Evolutionary conservation across 2,888 invertebrate species (phyloP).

Genomic region (Drosophila recens): DNA sequence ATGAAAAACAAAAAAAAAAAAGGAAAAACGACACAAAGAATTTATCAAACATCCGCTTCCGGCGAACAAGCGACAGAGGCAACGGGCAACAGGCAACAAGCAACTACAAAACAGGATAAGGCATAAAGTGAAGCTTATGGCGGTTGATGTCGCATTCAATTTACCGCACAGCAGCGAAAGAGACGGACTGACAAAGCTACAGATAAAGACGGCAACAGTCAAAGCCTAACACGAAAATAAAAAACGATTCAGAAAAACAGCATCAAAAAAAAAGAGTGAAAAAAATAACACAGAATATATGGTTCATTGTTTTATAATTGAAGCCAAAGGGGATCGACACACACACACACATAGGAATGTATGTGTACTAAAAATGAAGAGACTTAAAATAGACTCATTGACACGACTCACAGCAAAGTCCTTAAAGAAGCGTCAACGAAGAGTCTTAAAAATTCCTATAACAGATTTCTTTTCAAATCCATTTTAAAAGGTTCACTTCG

Average conservation of each 20-base stretch:
- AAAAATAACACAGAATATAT: slow-evolving; percentile 12
- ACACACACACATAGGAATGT: background rate
- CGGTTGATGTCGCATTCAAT: slow-evolving; percentile 36
- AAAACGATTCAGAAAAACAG: background rate
- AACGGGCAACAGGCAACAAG: slow-evolving; percentile 13
- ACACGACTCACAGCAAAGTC: slow-evolving; percentile 12
- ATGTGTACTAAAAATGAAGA: background rate
- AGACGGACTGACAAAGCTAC: background rate
- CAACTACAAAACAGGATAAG: slow-evolving; percentile 38
- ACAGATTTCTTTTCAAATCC: too few relatives aligned
- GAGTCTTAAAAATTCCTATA: background rate
- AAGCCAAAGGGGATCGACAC: slow-evolving; percentile 12
- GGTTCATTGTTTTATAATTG: slow-evolving; percentile 37
- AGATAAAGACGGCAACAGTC: slow-evolving; percentile 4
- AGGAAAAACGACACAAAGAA: slow-evolving; percentile 63
- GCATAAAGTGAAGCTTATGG: slow-evolving; percentile 36
- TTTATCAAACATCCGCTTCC: slow-evolving; percentile 75
- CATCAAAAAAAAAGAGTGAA: slow-evolving; percentile 7
- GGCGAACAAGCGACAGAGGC: slow-evolving; percentile 39
- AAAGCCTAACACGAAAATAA: slow-evolving; percentile 1
- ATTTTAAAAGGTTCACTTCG: too few relatives aligned
- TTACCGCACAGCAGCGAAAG: slow-evolving; percentile 21
- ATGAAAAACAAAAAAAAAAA: too few relatives aligned
- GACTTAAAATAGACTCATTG: slow-evolving; percentile 23
- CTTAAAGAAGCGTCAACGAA: background rate